These are phyloP conservation scores for Urocyon cinereoargenteus DNA, from an alignment of 2,797 vertebrate genomes.

Conservation along the genomic window DNA sequence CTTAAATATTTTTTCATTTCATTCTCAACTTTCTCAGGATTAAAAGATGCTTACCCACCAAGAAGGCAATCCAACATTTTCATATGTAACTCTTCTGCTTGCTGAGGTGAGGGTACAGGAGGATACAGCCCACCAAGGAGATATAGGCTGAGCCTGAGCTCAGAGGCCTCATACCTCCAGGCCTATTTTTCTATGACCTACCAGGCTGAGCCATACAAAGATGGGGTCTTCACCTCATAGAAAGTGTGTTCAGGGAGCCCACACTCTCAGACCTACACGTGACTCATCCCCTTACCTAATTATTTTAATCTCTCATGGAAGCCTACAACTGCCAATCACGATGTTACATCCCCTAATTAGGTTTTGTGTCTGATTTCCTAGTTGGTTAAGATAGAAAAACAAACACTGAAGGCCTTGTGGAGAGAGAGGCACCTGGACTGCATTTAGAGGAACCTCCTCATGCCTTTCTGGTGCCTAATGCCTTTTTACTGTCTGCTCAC, in stretches of 20 bases:
- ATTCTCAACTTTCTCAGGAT: not conserved
- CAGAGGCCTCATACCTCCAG: not conserved
- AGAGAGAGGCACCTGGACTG: not conserved
- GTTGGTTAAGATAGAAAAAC: not conserved
- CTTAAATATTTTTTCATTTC: not conserved
- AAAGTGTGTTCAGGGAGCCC: not conserved
- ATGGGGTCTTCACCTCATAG: not conserved
- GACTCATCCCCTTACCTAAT: not conserved
- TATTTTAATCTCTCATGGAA: not conserved
- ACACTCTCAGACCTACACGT: not conserved
- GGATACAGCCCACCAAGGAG: not conserved
- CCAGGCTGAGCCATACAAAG: not conserved
- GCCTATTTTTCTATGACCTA: not conserved
- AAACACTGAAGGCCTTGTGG: accelerated
- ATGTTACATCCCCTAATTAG: not conserved
- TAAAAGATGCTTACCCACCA: not conserved
- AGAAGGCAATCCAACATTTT: not conserved
- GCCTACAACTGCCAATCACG: not conserved
- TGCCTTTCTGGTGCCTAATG: not conserved
- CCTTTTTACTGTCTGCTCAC: not conserved
- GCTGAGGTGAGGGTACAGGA: too few species aligned
- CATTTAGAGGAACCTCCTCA: not conserved
- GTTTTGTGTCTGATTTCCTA: not conserved
- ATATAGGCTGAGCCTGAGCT: not conserved
- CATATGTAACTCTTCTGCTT: not conserved